phyloP scores from a whole-genome alignment of 2,113 vertebrate species.

The Thalassarche chlororhynchos region DNA sequence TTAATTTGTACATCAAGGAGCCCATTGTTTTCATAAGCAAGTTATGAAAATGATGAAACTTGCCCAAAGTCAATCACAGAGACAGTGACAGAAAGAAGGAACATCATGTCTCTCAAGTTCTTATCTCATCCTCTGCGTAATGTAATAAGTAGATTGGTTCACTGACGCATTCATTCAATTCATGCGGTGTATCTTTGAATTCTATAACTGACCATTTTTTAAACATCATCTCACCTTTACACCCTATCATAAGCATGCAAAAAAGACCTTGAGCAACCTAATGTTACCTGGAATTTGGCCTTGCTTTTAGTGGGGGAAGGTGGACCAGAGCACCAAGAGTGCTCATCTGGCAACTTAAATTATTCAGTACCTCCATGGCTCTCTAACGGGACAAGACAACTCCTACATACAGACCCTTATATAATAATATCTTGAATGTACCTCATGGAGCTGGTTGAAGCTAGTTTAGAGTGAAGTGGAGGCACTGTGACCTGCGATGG shows the following conservation, averaged over 20 bases:
- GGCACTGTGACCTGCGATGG: rapidly evolving
- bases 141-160: not conserved
- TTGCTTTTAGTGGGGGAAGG: not conserved
- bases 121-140: not conserved
- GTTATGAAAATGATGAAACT: not conserved
- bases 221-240: not conserved
- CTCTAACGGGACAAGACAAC: not conserved
- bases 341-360: not conserved
- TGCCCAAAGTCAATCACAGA: not conserved
- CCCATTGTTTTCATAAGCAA: not conserved
- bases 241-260: not conserved
- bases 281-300: not conserved
- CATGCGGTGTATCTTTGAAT: not conserved
- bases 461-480: not conserved
- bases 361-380: not conserved
- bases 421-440: not conserved
- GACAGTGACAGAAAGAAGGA: not conserved
- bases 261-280: not conserved
- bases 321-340: not conserved
- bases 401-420: not conserved
- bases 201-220: not conserved
- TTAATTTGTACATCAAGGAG: not conserved
- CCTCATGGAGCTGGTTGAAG: not conserved
- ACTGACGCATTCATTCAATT: not conserved
- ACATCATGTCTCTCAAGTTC: not conserved